Evolutionary conservation across 2,113 vertebrate genomes (phyloP), one percentile per base, ranked within the genome.

Genomic region (Eidolon helvum): DNA sequence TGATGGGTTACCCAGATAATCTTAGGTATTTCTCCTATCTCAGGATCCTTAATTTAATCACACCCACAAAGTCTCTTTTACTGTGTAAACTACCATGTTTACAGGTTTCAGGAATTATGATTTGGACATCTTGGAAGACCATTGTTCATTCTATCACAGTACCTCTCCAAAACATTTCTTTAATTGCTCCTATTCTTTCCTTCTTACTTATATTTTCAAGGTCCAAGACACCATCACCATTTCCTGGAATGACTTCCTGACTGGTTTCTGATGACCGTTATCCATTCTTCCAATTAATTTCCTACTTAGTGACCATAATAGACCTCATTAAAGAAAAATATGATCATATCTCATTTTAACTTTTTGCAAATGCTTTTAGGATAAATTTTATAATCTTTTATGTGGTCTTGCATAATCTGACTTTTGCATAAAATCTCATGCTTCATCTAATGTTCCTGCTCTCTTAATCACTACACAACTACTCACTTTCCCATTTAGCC

Each of bases 311-410:
- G 78, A 89, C 53, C 69, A 89, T 61, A 83, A 35, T 2, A 78
- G 18, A 40, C 63, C n/a, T 93, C 69, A 69, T 78, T 71, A 78
- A 84, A 93, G 69, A 61, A 84, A 96, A 89, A 38, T 55, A 69
- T 45, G 22, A 78, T 84, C 30, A 78, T 35, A 22, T 40, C 18
- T 22, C 55, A 78, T 43, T 59, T 69, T 63, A 85, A 77, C 35
- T 90, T 55, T 38, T 63, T 71, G 55, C 30, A 65, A 16, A 55
- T 85, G 30, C 43, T 24, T 55, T 93, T 84, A 69, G 18, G 55
- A 61, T 59, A 75, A 75, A 63, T 91, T 86, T 40, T 50, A 57
- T 55, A 78, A 48, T 87, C 59, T 28, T 95, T 79, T 69, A 30
- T 15, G 7, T 68, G 24, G 69, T 21, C 69, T 84, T 63, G 43